Evolutionary conservation across 2,113 vertebrate species (phyloP).

Genomic region (Gobius niger): DNA sequence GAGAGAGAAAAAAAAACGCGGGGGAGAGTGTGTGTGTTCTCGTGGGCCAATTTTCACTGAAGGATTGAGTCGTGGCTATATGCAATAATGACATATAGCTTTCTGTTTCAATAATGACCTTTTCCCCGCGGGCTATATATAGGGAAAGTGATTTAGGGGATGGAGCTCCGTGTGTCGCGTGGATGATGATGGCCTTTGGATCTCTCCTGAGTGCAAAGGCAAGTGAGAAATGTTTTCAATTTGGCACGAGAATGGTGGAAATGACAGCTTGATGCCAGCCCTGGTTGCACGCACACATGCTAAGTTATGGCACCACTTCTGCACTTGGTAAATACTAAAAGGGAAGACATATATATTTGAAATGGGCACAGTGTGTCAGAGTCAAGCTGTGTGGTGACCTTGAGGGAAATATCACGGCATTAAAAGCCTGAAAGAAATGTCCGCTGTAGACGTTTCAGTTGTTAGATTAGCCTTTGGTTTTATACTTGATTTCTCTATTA

Average conservation of each 20-base stretch:
- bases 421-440: too few species aligned
- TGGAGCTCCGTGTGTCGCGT: conserved; percentile 39
- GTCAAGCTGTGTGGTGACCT: too few species aligned
- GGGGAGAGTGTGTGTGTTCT: conserved; percentile 64
- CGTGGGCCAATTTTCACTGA: conserved; percentile 65
- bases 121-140: conserved; percentile 60
- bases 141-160: conserved; percentile 56
- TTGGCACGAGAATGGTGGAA: conserved; percentile 17
- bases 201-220: conserved; percentile 23
- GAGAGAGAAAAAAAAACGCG: conserved; percentile 19
- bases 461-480: too few species aligned
- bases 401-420: too few species aligned
- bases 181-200: conserved; percentile 50
- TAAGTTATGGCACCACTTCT: conserved; percentile 32
- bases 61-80: conserved; percentile 55
- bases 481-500: too few species aligned
- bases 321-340: conserved; percentile 26
- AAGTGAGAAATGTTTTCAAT: conserved; percentile 30
- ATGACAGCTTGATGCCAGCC: conserved; percentile 37
- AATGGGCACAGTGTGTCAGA: not conserved
- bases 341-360: conserved; percentile 14
- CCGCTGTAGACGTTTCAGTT: too few species aligned
- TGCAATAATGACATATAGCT: conserved; percentile 72
- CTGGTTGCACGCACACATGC: not conserved
- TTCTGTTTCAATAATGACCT: conserved; percentile 65